These are phyloP conservation scores for Struthio camelus DNA, from an alignment of 2,113 vertebrate genomes.

Conservation along the genomic window DNA sequence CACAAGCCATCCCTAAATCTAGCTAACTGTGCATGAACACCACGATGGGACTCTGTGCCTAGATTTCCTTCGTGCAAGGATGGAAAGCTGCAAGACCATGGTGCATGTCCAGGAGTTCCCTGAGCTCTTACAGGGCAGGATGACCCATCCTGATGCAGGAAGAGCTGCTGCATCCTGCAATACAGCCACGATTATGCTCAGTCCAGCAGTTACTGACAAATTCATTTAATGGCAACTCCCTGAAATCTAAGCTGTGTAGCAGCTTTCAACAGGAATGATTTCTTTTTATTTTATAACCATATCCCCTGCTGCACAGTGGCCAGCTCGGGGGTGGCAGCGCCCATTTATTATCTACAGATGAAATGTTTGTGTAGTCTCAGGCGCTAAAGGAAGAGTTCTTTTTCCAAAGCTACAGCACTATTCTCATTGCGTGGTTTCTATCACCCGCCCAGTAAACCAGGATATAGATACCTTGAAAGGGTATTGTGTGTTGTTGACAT, in stretches of 20 bases:
- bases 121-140: background rate
- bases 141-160: background rate
- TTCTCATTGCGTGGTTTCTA: background rate
- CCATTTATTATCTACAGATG: background rate
- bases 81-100: background rate
- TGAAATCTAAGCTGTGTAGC: background rate
- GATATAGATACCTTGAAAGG: background rate
- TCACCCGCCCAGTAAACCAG: background rate
- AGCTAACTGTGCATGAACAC: background rate
- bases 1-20: background rate
- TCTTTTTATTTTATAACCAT: background rate
- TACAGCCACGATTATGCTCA: background rate
- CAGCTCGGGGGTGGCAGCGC: background rate
- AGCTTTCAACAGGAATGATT: background rate
- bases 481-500: background rate
- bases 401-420: background rate
- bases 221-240: background rate
- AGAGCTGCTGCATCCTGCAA: fast-evolving
- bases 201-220: background rate
- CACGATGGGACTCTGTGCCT: background rate
- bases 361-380: background rate
- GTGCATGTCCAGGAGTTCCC: background rate
- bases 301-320: background rate
- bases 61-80: background rate
- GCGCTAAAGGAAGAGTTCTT: background rate